Evolutionary conservation across 1,140 invertebrate genomes (phyloP), one percentile per base, ranked within the genome.

Genomic region (Chymomyza costata): DNA sequence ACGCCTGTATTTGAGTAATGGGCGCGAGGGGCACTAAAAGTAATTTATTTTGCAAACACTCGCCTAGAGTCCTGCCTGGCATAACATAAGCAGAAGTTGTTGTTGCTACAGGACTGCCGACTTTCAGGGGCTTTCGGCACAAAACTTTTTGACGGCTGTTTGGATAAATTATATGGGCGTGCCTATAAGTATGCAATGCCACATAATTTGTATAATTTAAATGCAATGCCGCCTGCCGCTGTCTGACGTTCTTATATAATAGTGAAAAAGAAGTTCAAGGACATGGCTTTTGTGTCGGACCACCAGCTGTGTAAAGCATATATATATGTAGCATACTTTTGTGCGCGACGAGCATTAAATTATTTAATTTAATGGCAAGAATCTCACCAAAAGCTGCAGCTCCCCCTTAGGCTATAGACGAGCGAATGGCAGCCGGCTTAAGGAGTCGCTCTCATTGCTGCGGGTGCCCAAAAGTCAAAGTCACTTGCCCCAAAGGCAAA

Each of bases 161-260:
- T 6, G 25, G 19, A 3, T 34, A n/a, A 46, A 37, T 44, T 25
- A 37, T 17, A 41, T 31, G 10, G 31, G 15, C 6, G 15, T 14
- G 35, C 35, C 56, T 43, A 31, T 30, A 28, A 21, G 40, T 49
- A 34, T 63, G 59, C 59, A 66, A 49, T 54, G 61, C 49, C 59
- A 52, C 56, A 61, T 65, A 68, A 68, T 68, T 68, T 61, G 56
- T 63, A 61, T 58, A 68, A 68, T 68, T 65, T 52, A 65, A 65
- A 65, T 65, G 61, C 65, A 65, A 49, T 16, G 35, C 35, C 8
- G 21, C 21, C 21, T 5, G 21, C 8, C 3, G 21, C 21, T 25
- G 21, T 3, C 21, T 25, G 21, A 8, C 21, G n/a, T 25, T 25
- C 21, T 25, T 25, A 5, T 18, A 44, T 35, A 30, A 19, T 18